Evolutionary conservation across 1,140 invertebrate genomes (phyloP), one percentile per base, ranked within the genome.

Genomic region (Cecropterus lyciades): DNA sequence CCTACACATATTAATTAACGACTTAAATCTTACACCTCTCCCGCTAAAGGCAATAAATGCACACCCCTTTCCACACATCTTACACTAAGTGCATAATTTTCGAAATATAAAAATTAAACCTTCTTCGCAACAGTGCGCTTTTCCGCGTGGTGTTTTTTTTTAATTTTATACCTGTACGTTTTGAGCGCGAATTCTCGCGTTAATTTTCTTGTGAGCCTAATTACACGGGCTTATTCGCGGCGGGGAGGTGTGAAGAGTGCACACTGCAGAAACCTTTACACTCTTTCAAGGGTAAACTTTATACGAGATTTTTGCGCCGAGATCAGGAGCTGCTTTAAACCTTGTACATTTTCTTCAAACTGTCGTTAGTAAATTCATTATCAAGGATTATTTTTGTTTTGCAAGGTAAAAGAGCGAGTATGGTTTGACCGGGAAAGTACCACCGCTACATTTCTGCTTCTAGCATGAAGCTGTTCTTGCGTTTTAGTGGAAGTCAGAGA

Each of bases 121-220:
- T 49, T 59, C 55, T 45, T 59, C 45, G 57, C 57, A 48, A 60
- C 57, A 48, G 57, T 49, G 43, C 42, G 56, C 27, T 49, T 46
- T 57, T 13, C 24, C 11, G 57, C 15, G 45, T 59, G 14, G 37
- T 20, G 14, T 57, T 4, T 59, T 37, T 62, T 62, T 62, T 60
- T 60, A 60, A 49, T 49, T 60, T 60, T 48, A 60, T 60, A 65
- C 52, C 42, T 27, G 55, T 49, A 56, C 57, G 13, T 55, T 51
- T 57, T 37, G 45, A 48, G 52, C 48, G 45, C 7, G 48, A 52
- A 48, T 43, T 49, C 52, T 67, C 63, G 71, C 70, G 65, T 69
- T 77, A 77, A 72, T 81, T 80, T 73, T 68, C 77, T 79, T 77
- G 71, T 75, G 73, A 72, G 73, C 73, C 77, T 83, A 83, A 83